Percentiles rank a stretch among this genome's conserved stretches.
Evolutionary conservation across 2,888 invertebrate genomes (phyloP).

Genomic region (Pantelozetes paolii): DNA sequence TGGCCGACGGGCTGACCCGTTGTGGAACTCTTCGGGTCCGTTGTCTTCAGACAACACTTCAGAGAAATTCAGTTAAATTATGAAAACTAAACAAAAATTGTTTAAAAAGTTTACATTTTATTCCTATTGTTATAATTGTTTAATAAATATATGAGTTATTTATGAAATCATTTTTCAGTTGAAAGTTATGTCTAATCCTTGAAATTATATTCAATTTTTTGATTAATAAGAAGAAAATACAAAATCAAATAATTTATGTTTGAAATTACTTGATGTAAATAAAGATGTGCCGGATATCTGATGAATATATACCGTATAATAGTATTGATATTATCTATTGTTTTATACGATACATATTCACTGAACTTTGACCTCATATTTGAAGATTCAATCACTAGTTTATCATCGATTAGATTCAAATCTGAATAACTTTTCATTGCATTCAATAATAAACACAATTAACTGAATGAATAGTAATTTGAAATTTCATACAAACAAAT

Average conservation of each 20-base stretch:
- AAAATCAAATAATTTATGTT: neutral
- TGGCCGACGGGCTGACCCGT: conserved; percentile 49
- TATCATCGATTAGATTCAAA: no score
- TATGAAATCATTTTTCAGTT: neutral
- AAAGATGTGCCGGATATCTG: conserved; percentile 5
- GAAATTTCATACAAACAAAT: no score
- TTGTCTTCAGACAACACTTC: neutral
- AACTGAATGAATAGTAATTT: no score
- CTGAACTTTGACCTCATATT: no score
- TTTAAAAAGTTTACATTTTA: neutral
- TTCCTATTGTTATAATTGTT: conserved; percentile 19
- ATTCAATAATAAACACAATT: no score
- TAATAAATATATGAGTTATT: conserved; percentile 4
- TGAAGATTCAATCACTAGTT: no score
- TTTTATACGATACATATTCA: no score
- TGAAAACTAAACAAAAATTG: neutral
- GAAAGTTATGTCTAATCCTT: neutral
- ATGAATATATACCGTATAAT: conserved; percentile 3
- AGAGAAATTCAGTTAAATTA: conserved; percentile 18
- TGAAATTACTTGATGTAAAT: conserved; percentile 13
- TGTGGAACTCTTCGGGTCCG: conserved; percentile 44
- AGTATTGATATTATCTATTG: no score
- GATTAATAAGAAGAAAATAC: neutral
- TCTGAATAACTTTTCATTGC: no score
- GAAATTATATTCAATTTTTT: neutral